These are phyloP conservation scores for Epicampocera succincta DNA, from an alignment of 2,888 invertebrate species.

Conservation along the genomic window DNA sequence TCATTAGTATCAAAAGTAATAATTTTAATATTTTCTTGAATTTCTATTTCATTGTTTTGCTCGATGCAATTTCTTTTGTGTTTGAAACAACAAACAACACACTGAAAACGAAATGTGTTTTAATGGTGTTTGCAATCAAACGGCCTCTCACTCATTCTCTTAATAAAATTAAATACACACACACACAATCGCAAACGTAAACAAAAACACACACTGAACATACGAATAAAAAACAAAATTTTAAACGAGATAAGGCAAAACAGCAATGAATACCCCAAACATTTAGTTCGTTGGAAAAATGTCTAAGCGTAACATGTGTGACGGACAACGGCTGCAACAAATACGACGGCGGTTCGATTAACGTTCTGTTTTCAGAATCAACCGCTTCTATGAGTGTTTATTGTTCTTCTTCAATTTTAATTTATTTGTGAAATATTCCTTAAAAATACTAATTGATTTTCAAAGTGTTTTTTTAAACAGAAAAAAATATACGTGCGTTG, in stretches of 20 bases:
- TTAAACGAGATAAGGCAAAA: slow-evolving; percentile 15
- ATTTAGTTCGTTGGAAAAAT: slow-evolving; percentile 67
- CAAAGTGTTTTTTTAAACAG: slow-evolving; percentile 12
- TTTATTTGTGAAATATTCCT: slow-evolving; percentile 21
- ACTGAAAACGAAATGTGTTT: background rate
- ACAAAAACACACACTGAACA: slow-evolving; percentile 39
- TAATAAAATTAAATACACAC: background rate
- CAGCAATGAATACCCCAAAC: slow-evolving; percentile 51
- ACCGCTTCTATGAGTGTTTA: slow-evolving; percentile 17
- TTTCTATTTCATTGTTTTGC: no score
- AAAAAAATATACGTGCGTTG: slow-evolving; percentile 38
- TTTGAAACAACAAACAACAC: slow-evolving; percentile 6
- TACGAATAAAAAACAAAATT: slow-evolving; percentile 20
- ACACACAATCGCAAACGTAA: background rate
- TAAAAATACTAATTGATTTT: slow-evolving; percentile 4
- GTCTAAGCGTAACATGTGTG: slow-evolving; percentile 62
- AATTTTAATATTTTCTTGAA: no score
- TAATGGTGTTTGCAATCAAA: background rate
- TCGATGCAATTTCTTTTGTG: no score
- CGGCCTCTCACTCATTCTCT: slow-evolving; percentile 16
- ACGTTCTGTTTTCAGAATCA: slow-evolving; percentile 30
- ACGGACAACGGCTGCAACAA: slow-evolving; percentile 36
- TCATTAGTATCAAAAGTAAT: no score
- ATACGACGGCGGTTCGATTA: slow-evolving; percentile 31
- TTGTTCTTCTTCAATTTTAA: slow-evolving; percentile 11